Conservation (phyloP, 2,888 invertebrate genomes). For the Patella depressa region DNA sequence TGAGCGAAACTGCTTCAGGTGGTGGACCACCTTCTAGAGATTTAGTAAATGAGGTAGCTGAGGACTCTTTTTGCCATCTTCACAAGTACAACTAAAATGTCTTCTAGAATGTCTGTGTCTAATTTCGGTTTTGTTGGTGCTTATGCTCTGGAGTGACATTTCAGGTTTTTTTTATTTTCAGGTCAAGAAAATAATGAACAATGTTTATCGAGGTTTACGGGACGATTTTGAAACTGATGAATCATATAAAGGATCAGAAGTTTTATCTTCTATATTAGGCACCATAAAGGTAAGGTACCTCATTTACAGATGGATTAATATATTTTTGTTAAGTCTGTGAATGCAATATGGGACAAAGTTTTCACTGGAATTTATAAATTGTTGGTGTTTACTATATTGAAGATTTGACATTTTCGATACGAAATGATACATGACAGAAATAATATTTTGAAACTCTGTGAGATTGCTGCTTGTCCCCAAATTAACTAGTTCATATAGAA, state of each 20-base stretch:
- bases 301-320: not conserved
- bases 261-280: slow-evolving; percentile 55
- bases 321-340: not conserved
- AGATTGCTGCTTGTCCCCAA: too few species aligned
- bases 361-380: not conserved
- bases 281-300: slow-evolving; percentile 58
- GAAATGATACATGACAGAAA: too few species aligned
- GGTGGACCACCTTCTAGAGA: not conserved
- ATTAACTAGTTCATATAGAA: too few species aligned
- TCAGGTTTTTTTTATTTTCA: slow-evolving; percentile 29
- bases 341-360: too few species aligned
- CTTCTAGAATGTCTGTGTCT: too few species aligned
- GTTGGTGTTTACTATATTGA: not conserved
- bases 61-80: too few species aligned
- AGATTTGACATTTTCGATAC: too few species aligned
- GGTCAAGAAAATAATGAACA: slow-evolving; percentile 69
- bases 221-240: slow-evolving; percentile 58
- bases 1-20: not conserved
- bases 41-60: not conserved
- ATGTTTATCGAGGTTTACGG: slow-evolving; percentile 60
- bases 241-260: slow-evolving; percentile 58
- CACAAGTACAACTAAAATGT: too few species aligned
- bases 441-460: too few species aligned
- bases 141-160: not conserved
- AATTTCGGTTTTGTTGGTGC: not conserved